Base-by-base conservation (phyloP, 2,113 vertebrate species). In the Excalfactoria chinensis region DNA sequence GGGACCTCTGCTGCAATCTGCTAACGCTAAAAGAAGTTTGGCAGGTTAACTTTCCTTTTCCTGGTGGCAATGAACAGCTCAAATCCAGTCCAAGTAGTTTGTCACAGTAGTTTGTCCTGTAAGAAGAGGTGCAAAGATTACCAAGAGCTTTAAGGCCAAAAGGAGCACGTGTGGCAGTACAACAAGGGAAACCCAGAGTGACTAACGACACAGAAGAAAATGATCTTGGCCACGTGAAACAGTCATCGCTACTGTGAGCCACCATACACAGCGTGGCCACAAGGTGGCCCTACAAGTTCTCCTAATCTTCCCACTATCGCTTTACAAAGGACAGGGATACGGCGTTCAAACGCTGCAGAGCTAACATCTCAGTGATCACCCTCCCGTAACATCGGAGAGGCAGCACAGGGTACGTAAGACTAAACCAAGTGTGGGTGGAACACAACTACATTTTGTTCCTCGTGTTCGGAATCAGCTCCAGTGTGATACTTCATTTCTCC, bases 111-210 rank as follows among this genome's bases (percentile, higher is more conserved):
- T 2, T 41, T 51, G 73, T 68, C 21, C 22, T 72, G 21, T 78
- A 53, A 84, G 18, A 71, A 63, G 75, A 87, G 60, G 46, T 78
- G 59, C 28, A 79, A 86, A 37, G 62, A 92, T 63, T 85, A 84
- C 69, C 44, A 72, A 40, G n/a, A 40, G 23, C 40, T 68, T 95
- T 97, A 97, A 97, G 95, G 96, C 95, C 93, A 86, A 88, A 86
- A 81, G 21, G 44, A 87, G 69, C 60, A 66, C 5, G 32, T 11
- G 55, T 67, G 18, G 28, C 63, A 49, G 44, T 92, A 86, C 62
- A 95, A 82, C 9, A 23, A 86, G 55, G 43, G 28, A 69, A 71
- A 72, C 62, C 13, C 68, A 56, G 74, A 85, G 64, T 23, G 59
- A 87, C 62, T 48, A 71, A 64, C 51, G 23, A 83, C 34, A 93